These are phyloP conservation scores for Drosophila arizonae DNA, from an alignment of 1,140 invertebrate genomes.

Conservation along the genomic window DNA sequence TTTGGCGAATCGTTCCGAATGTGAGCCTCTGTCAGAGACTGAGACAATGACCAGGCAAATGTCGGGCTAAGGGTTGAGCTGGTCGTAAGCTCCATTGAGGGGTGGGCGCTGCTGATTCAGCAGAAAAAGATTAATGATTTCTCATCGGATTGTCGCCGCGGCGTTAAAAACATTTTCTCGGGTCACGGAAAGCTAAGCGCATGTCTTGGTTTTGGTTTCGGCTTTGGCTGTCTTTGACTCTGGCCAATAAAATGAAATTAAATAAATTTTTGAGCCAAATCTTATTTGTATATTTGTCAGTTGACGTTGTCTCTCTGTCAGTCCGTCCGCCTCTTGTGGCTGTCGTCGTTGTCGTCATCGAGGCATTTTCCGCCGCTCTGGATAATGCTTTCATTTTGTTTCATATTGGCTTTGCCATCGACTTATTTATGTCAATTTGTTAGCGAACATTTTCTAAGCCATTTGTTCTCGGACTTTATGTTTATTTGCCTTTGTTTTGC, in stretches of 20 bases:
- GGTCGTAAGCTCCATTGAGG: slow-evolving; percentile 25
- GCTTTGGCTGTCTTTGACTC: slow-evolving; percentile 59
- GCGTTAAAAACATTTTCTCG: slow-evolving; percentile 49
- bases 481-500: slow-evolving; percentile 34
- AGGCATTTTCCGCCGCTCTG: slow-evolving; percentile 8
- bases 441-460: slow-evolving; percentile 77
- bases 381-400: slow-evolving; percentile 61
- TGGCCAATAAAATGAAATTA: slow-evolving; percentile 75
- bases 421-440: slow-evolving; percentile 74
- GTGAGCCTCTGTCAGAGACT: slow-evolving; percentile 3
- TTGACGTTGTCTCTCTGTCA: slow-evolving; percentile 35
- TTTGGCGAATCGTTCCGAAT: neutral
- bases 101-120: slow-evolving; percentile 64
- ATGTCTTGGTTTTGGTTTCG: slow-evolving; percentile 12
- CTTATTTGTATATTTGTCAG: slow-evolving; percentile 77
- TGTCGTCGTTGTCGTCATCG: slow-evolving; percentile 21
- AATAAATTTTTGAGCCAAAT: slow-evolving; percentile 80
- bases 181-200: slow-evolving; percentile 14
- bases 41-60: slow-evolving; percentile 64
- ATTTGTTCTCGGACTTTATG: slow-evolving; percentile 74
- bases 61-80: slow-evolving; percentile 30
- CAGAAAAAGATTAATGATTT: slow-evolving; percentile 78
- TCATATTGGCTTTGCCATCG: slow-evolving; percentile 38
- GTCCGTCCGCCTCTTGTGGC: neutral
- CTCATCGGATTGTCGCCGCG: slow-evolving; percentile 47